Evolutionary conservation across 2,888 invertebrate genomes (phyloP), one percentile per base, ranked within the genome.

Genomic region (Apamea crenata): DNA sequence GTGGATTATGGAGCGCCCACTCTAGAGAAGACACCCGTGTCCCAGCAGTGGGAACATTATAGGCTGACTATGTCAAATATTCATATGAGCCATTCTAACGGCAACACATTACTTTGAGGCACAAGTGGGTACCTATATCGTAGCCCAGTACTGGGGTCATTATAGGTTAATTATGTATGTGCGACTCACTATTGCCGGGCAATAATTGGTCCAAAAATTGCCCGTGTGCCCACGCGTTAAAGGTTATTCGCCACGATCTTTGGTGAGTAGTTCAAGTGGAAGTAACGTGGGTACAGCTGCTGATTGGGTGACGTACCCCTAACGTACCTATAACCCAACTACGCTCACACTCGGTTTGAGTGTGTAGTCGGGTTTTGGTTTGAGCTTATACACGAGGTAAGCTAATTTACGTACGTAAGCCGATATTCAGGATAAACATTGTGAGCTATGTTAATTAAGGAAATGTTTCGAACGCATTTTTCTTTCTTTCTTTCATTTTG

Each of bases 291-390:
- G 83, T 77, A 77, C 25, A 56, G 61, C 40, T 71, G 73, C 53
- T 82, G 82, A 85, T 82, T 85, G 66, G 85, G 63, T 69, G 72
- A 83, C 56, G 79, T 59, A 74, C 80, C 66, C 65, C 40, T 67
- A 21, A 80, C 29, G 53, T 66, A 53, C 18, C 12, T 21, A 68
- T 32, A 47, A 53, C 40, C n/a, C 29, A 61, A 61, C 61, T 29
- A 29, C 16, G 7, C 29, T 29, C 61, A 61, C 29, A 61, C 29
- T 61, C 61, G 36, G 16, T 36, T 36, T 73, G 32, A 10, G 14
- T 56, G 21, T 32, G 32, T 69, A 56, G 59, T 61, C 53, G 2
- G 40, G n/a, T 36, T 50, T 59, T 1, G 21, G 14, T 29, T 47
- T 29, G 29, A 16, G 16, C 6, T 63, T 44, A 16, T 21, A 50